These are phyloP conservation scores for Formica exsecta DNA, from an alignment of 1,140 invertebrate genomes.

Conservation along the genomic window DNA sequence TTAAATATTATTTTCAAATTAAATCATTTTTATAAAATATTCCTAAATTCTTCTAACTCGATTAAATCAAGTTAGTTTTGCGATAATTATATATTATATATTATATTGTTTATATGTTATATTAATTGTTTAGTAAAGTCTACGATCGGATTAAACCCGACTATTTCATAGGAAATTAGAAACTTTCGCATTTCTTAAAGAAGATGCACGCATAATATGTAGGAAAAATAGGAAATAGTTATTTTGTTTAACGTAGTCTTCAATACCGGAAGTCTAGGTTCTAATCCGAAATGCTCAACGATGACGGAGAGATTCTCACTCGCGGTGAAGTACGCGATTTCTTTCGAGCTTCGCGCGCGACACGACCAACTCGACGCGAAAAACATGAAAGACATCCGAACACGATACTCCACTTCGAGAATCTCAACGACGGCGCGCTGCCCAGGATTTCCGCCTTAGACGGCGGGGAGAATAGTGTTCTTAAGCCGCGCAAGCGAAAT, in stretches of 20 bases:
- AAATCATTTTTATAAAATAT: constrained; percentile 29
- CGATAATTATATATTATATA: background rate
- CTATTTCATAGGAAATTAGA: background rate
- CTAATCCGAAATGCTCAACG: constrained; percentile 30
- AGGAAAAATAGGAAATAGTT: background rate
- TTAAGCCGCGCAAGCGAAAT: constrained; percentile 56
- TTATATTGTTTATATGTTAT: background rate
- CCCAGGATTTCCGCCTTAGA: constrained; percentile 70
- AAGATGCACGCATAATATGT: background rate
- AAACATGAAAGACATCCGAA: constrained; percentile 66
- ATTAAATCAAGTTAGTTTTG: background rate
- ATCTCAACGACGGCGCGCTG: constrained; percentile 63
- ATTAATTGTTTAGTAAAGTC: background rate
- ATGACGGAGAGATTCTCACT: constrained; percentile 31
- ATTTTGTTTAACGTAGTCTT: constrained; percentile 27
- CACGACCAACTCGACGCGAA: constrained; percentile 27
- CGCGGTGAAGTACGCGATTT: constrained; percentile 42
- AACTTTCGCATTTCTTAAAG: background rate
- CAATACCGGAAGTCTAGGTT: background rate
- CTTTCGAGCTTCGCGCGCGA: constrained; percentile 29
- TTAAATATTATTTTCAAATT: background rate
- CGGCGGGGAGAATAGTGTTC: constrained; percentile 17
- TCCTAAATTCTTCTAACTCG: background rate
- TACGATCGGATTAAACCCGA: background rate
- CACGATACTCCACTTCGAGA: constrained; percentile 79